Base-by-base conservation (phyloP, 1,140 invertebrate species). In the Saccostrea echinata region DNA sequence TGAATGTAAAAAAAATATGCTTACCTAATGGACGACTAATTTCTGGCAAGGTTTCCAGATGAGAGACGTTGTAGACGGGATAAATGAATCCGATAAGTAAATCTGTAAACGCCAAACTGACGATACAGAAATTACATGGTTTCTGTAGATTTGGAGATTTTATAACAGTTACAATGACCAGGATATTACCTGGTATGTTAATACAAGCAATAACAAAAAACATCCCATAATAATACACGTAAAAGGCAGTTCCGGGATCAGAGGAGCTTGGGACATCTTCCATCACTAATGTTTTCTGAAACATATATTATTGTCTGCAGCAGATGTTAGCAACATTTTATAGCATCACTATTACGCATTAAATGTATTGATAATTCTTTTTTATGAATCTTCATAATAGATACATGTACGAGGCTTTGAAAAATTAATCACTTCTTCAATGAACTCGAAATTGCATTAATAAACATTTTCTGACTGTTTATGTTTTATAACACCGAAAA, bases 61-160 rank as follows among this genome's bases (percentile, higher is more conserved):
- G 89, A 52, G 91, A 86, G 21, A 91, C 83, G 52, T 91, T 91
- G 64, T 91, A 91, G 2, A 90, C 8, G 9, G 89, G 88, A 68
- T 90, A 91, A 0, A 91, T 81, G 53, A 90, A 16, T 8, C 89
- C 91, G 16, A 89, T 81, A 1, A 91, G 57, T n/a, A 91, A 71
- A 71, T 91, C 91, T 4, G 91, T 90, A 12, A 89, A 30, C 3
- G 88, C 91, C 11, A 91, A 84, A 81, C 89, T 90, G 12, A 81
- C 84, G n/a, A 91, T 88, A 43, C 83, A 89, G 51, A 86, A 89
- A 82, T 91, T 91, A 88, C 88, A 86, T 24, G 89, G 89, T n/a
- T 86, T 82, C 33, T 85, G 52, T 53, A 91, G 51, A 24, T 35
- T 43, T 3, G 68, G 35, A n/a, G 90, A 86, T 27, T 84, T 84